Evolutionary conservation across 1,140 invertebrate species (phyloP).

Genomic region (Melipona quadrifasciata): DNA sequence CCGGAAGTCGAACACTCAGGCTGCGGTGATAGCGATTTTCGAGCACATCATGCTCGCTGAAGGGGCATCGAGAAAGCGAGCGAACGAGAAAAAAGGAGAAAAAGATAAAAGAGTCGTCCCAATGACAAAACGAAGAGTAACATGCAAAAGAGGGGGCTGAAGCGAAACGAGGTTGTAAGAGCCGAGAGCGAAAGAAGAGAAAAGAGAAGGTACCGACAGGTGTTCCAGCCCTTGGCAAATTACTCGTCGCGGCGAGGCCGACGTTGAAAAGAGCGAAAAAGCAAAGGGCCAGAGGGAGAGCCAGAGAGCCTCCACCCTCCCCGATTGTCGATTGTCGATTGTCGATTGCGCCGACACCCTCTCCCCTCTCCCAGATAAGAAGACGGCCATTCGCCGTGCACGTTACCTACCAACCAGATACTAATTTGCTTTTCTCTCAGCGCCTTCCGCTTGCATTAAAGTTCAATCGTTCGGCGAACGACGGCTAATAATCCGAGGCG

Average conservation of each 20-base stretch:
- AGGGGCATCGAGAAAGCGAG: not conserved
- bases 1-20: not conserved
- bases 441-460: conserved; percentile 50
- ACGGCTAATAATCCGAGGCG: conserved; percentile 53
- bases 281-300: not conserved
- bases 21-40: conserved; percentile 28
- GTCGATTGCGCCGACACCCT: conserved; percentile 18
- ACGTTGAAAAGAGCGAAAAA: not conserved
- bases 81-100: too few species aligned
- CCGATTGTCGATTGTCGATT: not conserved
- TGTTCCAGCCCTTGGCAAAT: conserved; percentile 57
- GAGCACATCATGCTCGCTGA: not conserved
- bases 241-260: conserved; percentile 42
- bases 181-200: not conserved
- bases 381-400: conserved; percentile 20
- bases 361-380: conserved; percentile 48
- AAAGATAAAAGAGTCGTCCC: not conserved
- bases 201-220: conserved; percentile 35
- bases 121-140: conserved; percentile 52
- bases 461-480: conserved; percentile 51
- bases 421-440: conserved; percentile 56
- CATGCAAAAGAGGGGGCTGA: conserved; percentile 52
- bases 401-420: conserved; percentile 38
- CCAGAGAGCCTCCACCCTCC: too few species aligned
- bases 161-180: not conserved